phyloP scores from a whole-genome alignment of 2,888 invertebrate species.

The Nymphalis c-album region DNA sequence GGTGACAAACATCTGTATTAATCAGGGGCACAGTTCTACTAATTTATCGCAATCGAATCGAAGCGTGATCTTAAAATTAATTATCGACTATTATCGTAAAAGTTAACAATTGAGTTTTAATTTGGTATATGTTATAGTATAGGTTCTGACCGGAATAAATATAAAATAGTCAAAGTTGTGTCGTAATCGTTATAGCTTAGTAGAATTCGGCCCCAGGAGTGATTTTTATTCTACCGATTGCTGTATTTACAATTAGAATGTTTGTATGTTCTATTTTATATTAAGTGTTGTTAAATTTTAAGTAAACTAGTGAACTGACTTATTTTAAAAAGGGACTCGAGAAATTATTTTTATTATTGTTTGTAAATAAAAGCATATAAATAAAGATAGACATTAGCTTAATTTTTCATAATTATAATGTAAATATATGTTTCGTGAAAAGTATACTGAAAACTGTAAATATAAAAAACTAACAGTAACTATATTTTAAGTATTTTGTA shows the following conservation, averaged over 20 bases:
- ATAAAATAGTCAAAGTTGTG: no score
- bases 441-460: conserved; percentile 7
- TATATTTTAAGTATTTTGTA: neutral
- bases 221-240: neutral
- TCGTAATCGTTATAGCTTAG: no score
- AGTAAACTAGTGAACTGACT: conserved; percentile 14
- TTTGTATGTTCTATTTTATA: conserved; percentile 3
- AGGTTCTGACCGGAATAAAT: no score
- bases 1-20: no score
- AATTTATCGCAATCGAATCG: no score
- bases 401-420: conserved; percentile 1
- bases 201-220: no score
- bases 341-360: neutral
- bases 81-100: no score
- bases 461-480: neutral
- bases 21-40: no score
- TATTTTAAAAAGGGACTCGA: neutral
- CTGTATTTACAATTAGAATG: neutral
- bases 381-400: neutral
- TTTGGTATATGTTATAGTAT: no score
- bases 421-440: conserved; percentile 4
- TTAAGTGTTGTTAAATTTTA: conserved; percentile 5
- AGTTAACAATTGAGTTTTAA: no score
- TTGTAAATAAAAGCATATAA: conserved; percentile 7
- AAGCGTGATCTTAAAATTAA: no score